Conservation (phyloP, 2,888 invertebrate genomes). For the Caenorhabditis japonica region DNA sequence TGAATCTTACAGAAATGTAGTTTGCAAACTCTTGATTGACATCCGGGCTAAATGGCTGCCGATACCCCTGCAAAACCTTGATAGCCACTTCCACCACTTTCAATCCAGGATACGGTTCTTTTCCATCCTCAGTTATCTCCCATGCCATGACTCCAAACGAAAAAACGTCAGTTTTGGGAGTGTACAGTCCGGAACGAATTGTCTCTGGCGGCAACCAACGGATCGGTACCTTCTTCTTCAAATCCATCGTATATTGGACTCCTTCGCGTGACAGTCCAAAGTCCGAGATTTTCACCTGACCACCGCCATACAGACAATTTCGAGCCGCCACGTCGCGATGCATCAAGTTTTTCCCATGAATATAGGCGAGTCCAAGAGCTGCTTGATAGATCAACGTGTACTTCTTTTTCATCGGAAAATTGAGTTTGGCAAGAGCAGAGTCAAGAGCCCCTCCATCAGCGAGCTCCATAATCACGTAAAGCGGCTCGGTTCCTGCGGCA, state of each 20-base stretch:
- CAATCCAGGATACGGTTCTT: constrained; percentile 66
- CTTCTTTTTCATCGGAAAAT: constrained; percentile 32
- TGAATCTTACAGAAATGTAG: constrained; percentile 11
- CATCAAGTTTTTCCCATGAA: constrained; percentile 46
- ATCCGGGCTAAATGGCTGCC: constrained; percentile 17
- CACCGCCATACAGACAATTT: constrained; percentile 55
- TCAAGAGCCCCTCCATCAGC: constrained; percentile 59
- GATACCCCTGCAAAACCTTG: constrained; percentile 30
- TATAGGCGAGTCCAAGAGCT: constrained; percentile 60
- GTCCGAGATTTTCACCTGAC: constrained; percentile 55
- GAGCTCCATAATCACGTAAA: constrained; percentile 66
- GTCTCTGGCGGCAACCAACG: constrained; percentile 60
- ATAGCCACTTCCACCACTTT: constrained; percentile 56
- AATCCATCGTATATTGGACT: constrained; percentile 20
- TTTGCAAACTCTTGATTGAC: constrained; percentile 25
- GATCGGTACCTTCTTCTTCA: constrained; percentile 53
- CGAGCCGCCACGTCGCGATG: constrained; percentile 55
- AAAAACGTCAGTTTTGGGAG: constrained; percentile 57
- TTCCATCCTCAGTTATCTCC: constrained; percentile 61
- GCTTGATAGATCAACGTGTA: constrained; percentile 62
- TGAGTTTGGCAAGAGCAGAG: constrained; percentile 56
- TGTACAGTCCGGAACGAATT: constrained; percentile 34
- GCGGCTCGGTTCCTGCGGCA: constrained; percentile 58
- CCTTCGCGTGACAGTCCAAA: constrained; percentile 54
- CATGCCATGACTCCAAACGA: constrained; percentile 58